Percentiles rank a stretch among this genome's conserved stretches.
These are phyloP conservation scores for Stigmatopora argus DNA, from an alignment of 2,113 vertebrate genomes.

Conservation along the genomic window DNA sequence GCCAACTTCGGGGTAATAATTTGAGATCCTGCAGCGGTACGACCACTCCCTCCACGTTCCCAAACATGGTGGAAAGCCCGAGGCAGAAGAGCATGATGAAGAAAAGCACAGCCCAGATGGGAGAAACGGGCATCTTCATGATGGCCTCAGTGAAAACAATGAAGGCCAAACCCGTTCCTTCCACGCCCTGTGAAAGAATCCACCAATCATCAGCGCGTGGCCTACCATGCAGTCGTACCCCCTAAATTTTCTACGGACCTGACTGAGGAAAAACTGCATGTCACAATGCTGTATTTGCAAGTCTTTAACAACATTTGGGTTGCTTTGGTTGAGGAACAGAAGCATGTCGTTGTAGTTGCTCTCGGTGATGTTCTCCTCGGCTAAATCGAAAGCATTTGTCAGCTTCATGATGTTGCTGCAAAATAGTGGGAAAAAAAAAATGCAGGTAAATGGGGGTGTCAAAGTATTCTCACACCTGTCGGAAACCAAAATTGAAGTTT, in stretches of 20 bases:
- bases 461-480: too few relatives aligned
- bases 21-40: constrained; percentile 85
- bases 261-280: constrained; percentile 59
- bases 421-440: background rate
- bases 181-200: constrained; percentile 76
- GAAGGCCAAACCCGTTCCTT: constrained; percentile 93
- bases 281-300: constrained; percentile 55
- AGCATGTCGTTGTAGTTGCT: constrained; percentile 52
- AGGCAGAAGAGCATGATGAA: constrained; percentile 98
- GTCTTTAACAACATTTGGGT: constrained; percentile 40
- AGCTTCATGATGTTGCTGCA: constrained; percentile 66
- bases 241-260: constrained; percentile 44
- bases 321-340: constrained; percentile 46
- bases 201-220: background rate
- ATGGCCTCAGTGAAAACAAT: constrained; percentile 98
- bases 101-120: constrained; percentile 91
- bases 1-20: constrained; percentile 72
- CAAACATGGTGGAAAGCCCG: constrained; percentile 96
- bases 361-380: constrained; percentile 58
- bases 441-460: background rate
- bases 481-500: too few relatives aligned
- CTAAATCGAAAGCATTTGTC: constrained; percentile 59
- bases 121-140: constrained; percentile 88
- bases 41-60: constrained; percentile 86
- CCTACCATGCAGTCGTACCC: too few relatives aligned